Conservation (phyloP, 2,113 vertebrate genomes). For the Balaenoptera acutorostrata region DNA sequence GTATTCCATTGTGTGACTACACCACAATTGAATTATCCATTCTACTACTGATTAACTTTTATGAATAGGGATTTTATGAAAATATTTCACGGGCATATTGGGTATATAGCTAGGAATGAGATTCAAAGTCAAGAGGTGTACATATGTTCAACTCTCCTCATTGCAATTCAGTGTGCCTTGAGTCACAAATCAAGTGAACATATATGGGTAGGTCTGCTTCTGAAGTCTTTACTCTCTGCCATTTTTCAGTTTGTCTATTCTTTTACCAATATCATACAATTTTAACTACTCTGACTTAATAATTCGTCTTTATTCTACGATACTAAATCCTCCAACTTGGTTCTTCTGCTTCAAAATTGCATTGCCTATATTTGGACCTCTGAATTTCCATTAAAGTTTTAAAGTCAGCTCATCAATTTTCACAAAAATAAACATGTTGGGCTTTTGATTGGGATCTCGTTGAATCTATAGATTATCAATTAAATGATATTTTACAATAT, state of each 20-base stretch:
- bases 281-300: background rate
- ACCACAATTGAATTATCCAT: background rate
- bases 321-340: background rate
- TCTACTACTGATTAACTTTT: background rate
- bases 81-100: background rate
- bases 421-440: background rate
- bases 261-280: background rate
- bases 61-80: background rate
- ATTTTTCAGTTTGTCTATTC: background rate
- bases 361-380: background rate
- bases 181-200: background rate
- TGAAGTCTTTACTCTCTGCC: background rate
- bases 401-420: background rate
- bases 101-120: background rate
- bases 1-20: background rate
- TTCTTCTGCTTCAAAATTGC: background rate
- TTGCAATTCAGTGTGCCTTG: background rate
- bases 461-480: background rate
- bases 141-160: background rate
- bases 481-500: background rate
- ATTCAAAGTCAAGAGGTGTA: background rate
- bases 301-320: background rate
- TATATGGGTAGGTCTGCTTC: background rate
- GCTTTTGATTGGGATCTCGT: background rate
- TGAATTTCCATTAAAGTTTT: background rate